phyloP scores from a whole-genome alignment of 2,888 invertebrate genomes.

The Germaria angustata region DNA sequence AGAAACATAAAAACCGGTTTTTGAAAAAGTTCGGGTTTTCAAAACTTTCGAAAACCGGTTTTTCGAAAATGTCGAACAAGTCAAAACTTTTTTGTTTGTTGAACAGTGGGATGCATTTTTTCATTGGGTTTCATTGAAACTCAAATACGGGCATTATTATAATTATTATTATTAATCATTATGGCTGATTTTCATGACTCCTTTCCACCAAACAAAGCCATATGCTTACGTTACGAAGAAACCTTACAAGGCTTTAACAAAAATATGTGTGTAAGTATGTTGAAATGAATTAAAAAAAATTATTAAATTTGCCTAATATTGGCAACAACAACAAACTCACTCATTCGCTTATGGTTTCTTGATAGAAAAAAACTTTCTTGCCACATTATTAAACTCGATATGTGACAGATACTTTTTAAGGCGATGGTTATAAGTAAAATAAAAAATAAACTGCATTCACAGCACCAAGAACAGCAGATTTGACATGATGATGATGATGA shows the following conservation, averaged over 20 bases:
- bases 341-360: neutral
- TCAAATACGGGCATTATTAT: neutral
- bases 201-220: neutral
- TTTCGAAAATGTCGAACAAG: no score
- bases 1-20: no score
- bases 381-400: conserved; percentile 29
- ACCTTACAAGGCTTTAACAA: neutral
- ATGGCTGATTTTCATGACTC: neutral
- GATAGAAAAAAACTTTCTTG: neutral
- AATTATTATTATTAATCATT: neutral
- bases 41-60: no score
- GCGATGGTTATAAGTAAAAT: neutral
- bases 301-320: conserved; percentile 17
- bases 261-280: neutral
- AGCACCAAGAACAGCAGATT: neutral
- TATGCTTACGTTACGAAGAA: neutral
- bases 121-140: no score
- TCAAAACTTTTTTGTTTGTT: no score
- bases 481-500: neutral
- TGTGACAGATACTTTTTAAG: conserved; percentile 8
- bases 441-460: neutral
- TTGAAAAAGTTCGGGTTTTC: no score
- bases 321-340: neutral
- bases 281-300: neutral
- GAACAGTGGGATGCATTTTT: no score